Conservation (phyloP, 2,113 vertebrate species). For the Riparia riparia region DNA sequence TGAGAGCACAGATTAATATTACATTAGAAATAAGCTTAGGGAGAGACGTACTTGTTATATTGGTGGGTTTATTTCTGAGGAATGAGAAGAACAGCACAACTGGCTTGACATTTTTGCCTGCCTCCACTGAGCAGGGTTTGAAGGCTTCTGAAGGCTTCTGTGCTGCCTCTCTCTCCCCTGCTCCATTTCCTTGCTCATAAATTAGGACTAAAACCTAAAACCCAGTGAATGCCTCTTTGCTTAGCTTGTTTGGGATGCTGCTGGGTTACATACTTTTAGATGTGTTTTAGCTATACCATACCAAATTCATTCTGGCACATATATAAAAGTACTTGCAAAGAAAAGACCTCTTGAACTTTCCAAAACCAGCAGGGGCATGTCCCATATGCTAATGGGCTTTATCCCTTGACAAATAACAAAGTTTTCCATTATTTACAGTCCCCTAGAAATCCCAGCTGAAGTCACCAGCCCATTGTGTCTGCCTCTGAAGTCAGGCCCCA, state of each 20-base stretch:
- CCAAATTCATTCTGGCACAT: neutral
- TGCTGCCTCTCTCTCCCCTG: neutral
- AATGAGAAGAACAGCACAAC: neutral
- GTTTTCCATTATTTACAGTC: neutral
- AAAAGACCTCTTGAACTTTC: slow-evolving; percentile 32
- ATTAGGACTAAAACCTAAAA: neutral
- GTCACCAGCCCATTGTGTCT: neutral
- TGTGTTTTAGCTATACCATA: neutral
- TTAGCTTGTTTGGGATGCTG: neutral
- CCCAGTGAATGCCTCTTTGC: neutral
- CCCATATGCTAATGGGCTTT: neutral
- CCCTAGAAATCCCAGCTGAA: neutral
- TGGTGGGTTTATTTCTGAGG: neutral
- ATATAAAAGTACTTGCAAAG: neutral
- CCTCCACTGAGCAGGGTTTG: neutral
- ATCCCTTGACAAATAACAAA: neutral
- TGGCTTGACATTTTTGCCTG: neutral
- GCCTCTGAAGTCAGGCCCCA: slow-evolving; percentile 5
- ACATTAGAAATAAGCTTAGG: slow-evolving; percentile 27
- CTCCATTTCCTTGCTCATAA: neutral
- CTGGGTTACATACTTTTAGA: neutral
- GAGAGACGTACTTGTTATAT: neutral
- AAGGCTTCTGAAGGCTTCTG: neutral
- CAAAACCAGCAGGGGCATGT: neutral
- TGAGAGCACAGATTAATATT: neutral